These are phyloP conservation scores for Dendrophyllia cribrosa DNA, from an alignment of 64 coral and sea anemone species.

Conservation along the genomic window DNA sequence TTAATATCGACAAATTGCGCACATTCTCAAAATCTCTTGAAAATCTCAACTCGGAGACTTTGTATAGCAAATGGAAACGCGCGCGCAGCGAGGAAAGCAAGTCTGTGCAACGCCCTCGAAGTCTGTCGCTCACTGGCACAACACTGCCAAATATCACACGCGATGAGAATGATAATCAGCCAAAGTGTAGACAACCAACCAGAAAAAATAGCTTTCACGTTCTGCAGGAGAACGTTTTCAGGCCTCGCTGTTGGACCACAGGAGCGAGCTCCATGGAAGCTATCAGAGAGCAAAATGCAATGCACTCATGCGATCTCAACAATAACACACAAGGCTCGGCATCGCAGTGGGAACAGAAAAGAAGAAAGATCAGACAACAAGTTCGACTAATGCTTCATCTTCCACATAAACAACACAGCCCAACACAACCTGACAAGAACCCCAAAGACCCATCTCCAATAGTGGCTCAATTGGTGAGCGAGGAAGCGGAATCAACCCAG, in stretches of 20 bases:
- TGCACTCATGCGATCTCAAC: background rate
- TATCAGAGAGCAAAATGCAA: conserved; percentile 12
- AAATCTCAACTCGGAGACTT: conserved; percentile 70
- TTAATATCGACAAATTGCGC: conserved; percentile 4
- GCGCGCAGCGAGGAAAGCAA: conserved; percentile 23
- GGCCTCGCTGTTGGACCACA: conserved; percentile 53
- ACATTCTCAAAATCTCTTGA: conserved; percentile 72
- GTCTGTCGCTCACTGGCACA: conserved; percentile 10
- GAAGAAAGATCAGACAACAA: background rate
- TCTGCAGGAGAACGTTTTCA: conserved; percentile 50
- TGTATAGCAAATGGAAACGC: conserved; percentile 86
- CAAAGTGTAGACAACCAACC: background rate
- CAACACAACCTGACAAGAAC: background rate
- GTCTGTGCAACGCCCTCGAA: background rate
- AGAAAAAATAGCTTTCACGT: conserved; percentile 36
- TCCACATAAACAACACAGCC: conserved; percentile 2
- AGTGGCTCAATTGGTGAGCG: conserved; percentile 14
- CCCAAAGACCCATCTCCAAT: background rate
- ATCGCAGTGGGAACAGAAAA: background rate
- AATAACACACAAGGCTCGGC: background rate
- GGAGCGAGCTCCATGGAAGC: conserved; percentile 35
- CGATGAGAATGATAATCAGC: background rate
- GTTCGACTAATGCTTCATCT: background rate
- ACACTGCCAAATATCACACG: background rate
- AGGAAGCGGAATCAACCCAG: background rate